A percentile compares a stretch with the other conserved stretches of the same genome.
These are phyloP conservation scores for Crambe crambe DNA, from an alignment of 37 sponge, comb jelly and placozoan genomes.

Conservation along the genomic window DNA sequence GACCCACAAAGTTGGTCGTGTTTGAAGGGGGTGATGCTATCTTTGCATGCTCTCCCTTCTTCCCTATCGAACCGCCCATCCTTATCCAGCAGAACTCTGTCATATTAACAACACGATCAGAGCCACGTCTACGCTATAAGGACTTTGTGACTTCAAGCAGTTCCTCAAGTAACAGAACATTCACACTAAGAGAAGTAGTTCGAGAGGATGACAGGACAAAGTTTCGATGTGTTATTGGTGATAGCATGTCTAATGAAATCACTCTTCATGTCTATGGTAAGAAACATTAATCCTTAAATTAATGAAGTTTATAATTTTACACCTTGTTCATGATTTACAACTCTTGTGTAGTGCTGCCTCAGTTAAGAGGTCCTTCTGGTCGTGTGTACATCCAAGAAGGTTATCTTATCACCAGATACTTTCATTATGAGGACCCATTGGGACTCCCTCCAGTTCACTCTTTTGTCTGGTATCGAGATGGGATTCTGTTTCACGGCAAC, in stretches of 20 bases:
- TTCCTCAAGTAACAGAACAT: constrained; percentile 6
- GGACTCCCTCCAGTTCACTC: constrained; percentile 8
- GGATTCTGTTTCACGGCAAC: constrained; percentile 3
- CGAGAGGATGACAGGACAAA: not conserved
- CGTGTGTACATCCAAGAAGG: not conserved
- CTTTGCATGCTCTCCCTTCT: constrained; percentile 4
- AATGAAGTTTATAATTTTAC: not conserved
- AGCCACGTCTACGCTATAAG: not conserved
- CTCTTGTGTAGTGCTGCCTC: not conserved
- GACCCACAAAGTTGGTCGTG: not conserved
- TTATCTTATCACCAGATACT: not conserved
- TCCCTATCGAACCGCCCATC: not conserved
- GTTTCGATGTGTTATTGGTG: constrained; percentile 9
- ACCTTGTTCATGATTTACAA: not conserved
- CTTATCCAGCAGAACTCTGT: not conserved
- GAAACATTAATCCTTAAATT: not conserved
- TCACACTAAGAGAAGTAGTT: not conserved
- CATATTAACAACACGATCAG: not conserved
- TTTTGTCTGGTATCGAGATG: not conserved
- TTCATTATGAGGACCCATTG: not conserved
- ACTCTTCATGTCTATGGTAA: not conserved
- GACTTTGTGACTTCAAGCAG: not conserved
- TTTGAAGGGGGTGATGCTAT: not conserved
- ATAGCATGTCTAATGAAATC: not conserved
- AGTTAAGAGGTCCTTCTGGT: constrained; percentile 8